These are phyloP conservation scores for Parauchenoglanis ngamensis DNA, from an alignment of 2,797 vertebrate species.

Conservation along the genomic window DNA sequence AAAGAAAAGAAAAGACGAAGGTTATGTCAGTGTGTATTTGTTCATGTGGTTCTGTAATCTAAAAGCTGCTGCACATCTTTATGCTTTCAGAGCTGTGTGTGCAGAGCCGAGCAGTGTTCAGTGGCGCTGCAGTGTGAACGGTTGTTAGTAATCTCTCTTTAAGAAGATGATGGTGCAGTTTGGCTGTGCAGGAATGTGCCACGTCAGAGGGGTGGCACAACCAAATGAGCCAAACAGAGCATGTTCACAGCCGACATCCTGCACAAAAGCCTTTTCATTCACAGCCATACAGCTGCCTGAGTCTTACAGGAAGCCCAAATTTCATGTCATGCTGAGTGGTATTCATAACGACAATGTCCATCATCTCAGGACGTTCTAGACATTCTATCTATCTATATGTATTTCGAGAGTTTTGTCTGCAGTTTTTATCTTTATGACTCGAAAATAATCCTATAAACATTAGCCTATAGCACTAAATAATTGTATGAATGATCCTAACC, in stretches of 20 bases:
- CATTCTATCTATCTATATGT: neutral
- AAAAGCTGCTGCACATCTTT: neutral
- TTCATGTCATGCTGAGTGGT: neutral
- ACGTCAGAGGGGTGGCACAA: constrained; percentile 30
- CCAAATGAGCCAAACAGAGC: neutral
- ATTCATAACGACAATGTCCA: neutral
- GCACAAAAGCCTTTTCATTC: neutral
- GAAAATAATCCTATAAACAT: neutral
- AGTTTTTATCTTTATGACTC: neutral
- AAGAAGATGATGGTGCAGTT: constrained; percentile 13
- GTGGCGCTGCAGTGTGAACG: neutral
- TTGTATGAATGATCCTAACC: neutral
- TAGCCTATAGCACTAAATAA: neutral
- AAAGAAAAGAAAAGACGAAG: neutral
- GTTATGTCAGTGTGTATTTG: neutral
- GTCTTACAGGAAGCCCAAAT: neutral
- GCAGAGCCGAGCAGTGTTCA: neutral
- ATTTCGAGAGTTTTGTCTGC: neutral
- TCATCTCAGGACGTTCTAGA: no score
- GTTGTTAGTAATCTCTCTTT: neutral
- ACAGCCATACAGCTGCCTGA: neutral
- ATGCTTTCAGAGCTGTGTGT: neutral
- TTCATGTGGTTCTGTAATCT: neutral
- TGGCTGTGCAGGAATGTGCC: constrained; percentile 15
- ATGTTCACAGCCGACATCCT: neutral